Percentiles rank a stretch among this genome's conserved stretches.
Conservation (phyloP, 2,113 vertebrate genomes). For the Rutilus rutilus region DNA sequence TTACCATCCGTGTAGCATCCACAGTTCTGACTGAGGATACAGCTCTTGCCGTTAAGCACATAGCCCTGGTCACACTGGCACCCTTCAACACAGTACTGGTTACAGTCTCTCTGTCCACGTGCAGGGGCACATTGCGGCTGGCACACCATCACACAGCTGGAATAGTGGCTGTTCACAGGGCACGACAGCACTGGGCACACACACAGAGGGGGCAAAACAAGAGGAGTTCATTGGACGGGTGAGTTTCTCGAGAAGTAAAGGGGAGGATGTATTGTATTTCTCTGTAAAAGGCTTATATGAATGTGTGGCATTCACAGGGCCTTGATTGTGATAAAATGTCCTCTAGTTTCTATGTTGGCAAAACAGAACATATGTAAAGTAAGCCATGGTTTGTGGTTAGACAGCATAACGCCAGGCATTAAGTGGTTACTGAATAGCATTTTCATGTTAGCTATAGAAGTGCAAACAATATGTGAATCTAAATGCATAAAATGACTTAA, state of each 20-base stretch:
- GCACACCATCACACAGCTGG: slow-evolving; percentile 91
- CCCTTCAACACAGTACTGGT: slow-evolving; percentile 94
- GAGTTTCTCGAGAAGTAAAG: slow-evolving; percentile 16
- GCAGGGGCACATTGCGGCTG: slow-evolving; percentile 93
- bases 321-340: slow-evolving; percentile 22
- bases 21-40: slow-evolving; percentile 92
- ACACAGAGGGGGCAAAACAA: slow-evolving; percentile 20
- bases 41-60: slow-evolving; percentile 91
- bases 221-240: background rate
- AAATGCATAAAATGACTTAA: background rate
- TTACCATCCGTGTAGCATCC: slow-evolving; percentile 95
- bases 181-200: slow-evolving; percentile 84
- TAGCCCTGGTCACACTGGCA: slow-evolving; percentile 94
- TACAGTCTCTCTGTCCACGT: slow-evolving; percentile 91
- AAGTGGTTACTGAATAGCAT: background rate
- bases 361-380: slow-evolving; percentile 8
- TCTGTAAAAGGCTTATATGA: slow-evolving; percentile 28
- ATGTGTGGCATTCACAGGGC: background rate
- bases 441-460: background rate
- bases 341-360: slow-evolving; percentile 17
- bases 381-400: slow-evolving; percentile 19
- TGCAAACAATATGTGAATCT: background rate
- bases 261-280: slow-evolving; percentile 12
- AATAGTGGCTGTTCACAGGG: slow-evolving; percentile 92
- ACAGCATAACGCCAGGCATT: background rate